Evolutionary conservation across 1,140 invertebrate genomes (phyloP).

Genomic region (Cotesia chilonis): DNA sequence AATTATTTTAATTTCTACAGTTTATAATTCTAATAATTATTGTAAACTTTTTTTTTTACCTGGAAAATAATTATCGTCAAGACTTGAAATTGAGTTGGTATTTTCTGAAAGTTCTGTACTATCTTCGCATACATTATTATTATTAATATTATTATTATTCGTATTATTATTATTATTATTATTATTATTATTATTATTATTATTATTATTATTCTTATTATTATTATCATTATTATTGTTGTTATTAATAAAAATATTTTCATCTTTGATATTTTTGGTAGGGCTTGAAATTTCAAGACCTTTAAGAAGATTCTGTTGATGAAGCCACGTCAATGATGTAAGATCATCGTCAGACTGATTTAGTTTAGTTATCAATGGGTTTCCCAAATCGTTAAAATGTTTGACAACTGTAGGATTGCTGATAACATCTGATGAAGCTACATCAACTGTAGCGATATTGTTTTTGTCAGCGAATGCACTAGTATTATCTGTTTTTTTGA

Average conservation of each 20-base stretch:
- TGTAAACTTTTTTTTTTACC: slow-evolving; percentile 45
- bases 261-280: slow-evolving; percentile 54
- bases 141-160: slow-evolving; percentile 45
- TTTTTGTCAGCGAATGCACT: slow-evolving; percentile 44
- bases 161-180: slow-evolving; percentile 53
- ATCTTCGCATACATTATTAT: slow-evolving; percentile 61
- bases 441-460: slow-evolving; percentile 32
- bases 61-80: slow-evolving; percentile 60
- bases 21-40: slow-evolving; percentile 7
- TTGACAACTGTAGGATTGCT: slow-evolving; percentile 41
- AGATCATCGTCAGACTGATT: slow-evolving; percentile 80
- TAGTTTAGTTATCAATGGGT: slow-evolving; percentile 42
- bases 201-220: slow-evolving; percentile 55
- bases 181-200: slow-evolving; percentile 53
- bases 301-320: slow-evolving; percentile 90
- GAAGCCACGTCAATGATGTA: slow-evolving; percentile 89
- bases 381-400: slow-evolving; percentile 41
- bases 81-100: slow-evolving; percentile 57
- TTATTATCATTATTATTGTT: slow-evolving; percentile 55
- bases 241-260: slow-evolving; percentile 57
- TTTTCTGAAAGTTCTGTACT: slow-evolving; percentile 55
- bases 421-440: slow-evolving; percentile 35
- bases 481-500: slow-evolving; percentile 52
- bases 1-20: slow-evolving; percentile 23
- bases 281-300: slow-evolving; percentile 66